Conservation (phyloP, 2,888 invertebrate genomes). For the Xestia sexstrigata region DNA sequence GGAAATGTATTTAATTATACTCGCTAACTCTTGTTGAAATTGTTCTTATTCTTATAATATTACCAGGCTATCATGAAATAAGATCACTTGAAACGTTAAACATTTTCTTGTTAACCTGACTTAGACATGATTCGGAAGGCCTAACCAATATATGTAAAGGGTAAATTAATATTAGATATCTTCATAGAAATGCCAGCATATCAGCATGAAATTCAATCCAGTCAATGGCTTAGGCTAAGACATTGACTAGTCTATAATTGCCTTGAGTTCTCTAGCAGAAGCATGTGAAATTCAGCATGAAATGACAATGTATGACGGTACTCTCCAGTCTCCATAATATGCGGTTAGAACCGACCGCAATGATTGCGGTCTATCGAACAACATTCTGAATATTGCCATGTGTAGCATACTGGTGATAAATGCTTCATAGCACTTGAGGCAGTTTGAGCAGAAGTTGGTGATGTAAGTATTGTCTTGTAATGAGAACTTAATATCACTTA, state of each 20-base stretch:
- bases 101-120: no score
- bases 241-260: not conserved
- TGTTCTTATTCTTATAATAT: no score
- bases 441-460: not conserved
- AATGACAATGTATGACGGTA: constrained; percentile 27
- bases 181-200: not conserved
- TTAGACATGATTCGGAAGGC: not conserved
- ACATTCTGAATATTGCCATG: constrained; percentile 26
- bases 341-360: constrained; percentile 41
- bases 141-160: not conserved
- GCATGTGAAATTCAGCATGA: constrained; percentile 24
- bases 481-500: not conserved
- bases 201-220: not conserved
- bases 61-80: no score
- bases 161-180: not conserved
- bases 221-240: not conserved
- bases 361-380: constrained; percentile 39
- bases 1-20: no score
- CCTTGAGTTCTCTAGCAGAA: constrained; percentile 4
- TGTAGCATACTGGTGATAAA: constrained; percentile 15
- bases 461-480: not conserved
- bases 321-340: constrained; percentile 1
- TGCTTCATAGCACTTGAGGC: not conserved
- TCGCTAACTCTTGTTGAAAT: no score
- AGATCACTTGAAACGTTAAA: no score